Conservation (phyloP, 2,113 vertebrate species). For the Malurus elegans region DNA sequence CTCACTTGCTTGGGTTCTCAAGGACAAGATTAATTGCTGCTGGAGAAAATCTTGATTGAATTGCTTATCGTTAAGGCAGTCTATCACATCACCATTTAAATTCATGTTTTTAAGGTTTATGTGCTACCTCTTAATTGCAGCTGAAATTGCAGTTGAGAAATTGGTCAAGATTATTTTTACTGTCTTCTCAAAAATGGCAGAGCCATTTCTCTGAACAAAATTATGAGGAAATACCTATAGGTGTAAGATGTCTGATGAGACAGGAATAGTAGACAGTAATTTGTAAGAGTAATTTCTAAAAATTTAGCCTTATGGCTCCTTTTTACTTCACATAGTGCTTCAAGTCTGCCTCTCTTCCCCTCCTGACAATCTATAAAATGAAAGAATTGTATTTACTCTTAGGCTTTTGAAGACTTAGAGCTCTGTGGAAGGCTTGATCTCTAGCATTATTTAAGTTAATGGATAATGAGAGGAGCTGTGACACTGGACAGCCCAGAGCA, state of each 20-base stretch:
- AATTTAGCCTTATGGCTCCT: not conserved
- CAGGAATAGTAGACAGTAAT: not conserved
- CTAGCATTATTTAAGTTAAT: not conserved
- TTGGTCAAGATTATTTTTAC: not conserved
- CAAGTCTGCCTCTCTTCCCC: not conserved
- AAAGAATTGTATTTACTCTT: not conserved
- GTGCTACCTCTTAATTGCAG: not conserved
- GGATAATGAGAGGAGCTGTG: not conserved
- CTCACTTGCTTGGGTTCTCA: not conserved
- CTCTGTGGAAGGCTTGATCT: not conserved
- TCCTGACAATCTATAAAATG: not conserved
- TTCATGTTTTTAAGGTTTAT: not conserved
- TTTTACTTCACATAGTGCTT: not conserved
- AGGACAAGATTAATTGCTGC: not conserved
- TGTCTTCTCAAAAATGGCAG: not conserved
- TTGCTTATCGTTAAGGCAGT: not conserved
- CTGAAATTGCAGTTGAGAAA: not conserved
- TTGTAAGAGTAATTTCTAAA: not conserved
- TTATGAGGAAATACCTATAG: not conserved
- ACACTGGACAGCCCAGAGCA: not conserved
- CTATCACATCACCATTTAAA: not conserved
- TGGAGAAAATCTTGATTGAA: not conserved
- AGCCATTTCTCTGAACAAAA: not conserved
- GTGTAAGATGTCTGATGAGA: not conserved
- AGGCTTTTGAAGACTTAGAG: not conserved